Evolutionary conservation across 2,113 vertebrate genomes (phyloP).

Genomic region (Cichladusa arquata): DNA sequence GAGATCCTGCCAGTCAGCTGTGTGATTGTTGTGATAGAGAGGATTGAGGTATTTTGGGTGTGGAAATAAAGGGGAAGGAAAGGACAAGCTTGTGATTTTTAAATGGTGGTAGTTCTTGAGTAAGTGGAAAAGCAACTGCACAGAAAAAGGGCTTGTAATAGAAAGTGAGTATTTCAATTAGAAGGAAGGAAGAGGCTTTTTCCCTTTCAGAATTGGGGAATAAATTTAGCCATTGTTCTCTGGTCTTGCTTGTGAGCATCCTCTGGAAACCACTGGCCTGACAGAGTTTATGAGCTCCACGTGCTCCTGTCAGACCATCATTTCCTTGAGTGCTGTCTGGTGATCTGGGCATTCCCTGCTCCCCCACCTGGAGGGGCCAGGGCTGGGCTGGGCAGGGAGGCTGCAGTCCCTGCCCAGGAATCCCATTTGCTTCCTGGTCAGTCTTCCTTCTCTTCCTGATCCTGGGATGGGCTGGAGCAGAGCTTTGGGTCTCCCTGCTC

Average conservation of each 20-base stretch:
- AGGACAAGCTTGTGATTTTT: slow-evolving; percentile 10
- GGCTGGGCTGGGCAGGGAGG: neutral
- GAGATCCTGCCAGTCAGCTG: slow-evolving; percentile 34
- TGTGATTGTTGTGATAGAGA: neutral
- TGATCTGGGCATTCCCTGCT: neutral
- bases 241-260: neutral
- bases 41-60: slow-evolving; percentile 5
- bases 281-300: neutral
- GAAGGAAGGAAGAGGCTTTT: slow-evolving; percentile 3
- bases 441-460: neutral
- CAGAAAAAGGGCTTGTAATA: neutral
- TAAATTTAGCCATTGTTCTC: slow-evolving; percentile 20
- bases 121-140: slow-evolving; percentile 1
- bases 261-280: neutral
- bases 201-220: neutral
- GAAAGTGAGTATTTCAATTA: neutral
- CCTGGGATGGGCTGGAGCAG: neutral
- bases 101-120: neutral
- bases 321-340: slow-evolving; percentile 15
- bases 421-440: neutral
- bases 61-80: slow-evolving; percentile 28
- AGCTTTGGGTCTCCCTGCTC: neutral
- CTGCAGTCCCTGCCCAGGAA: neutral
- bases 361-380: neutral
- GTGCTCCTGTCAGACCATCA: neutral